Evolutionary conservation across 2,113 vertebrate species (phyloP).

Genomic region (Chlorocebus sabaeus): DNA sequence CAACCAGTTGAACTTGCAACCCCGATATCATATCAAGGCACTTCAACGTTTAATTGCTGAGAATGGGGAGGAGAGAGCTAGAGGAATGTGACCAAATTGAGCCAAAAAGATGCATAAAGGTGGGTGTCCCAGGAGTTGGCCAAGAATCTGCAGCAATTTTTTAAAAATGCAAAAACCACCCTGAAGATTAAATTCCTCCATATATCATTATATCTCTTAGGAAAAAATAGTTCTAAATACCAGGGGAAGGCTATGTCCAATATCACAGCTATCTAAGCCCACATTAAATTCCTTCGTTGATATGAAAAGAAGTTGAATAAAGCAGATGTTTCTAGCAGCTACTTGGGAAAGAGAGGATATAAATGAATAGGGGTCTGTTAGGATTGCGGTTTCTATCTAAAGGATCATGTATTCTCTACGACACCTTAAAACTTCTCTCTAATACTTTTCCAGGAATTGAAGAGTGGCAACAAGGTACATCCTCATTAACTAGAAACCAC

Average conservation of each 20-base stretch:
- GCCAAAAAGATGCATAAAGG: slow-evolving; percentile 65
- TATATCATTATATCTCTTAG: slow-evolving; percentile 36
- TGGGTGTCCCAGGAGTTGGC: slow-evolving; percentile 47
- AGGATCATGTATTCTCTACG: background rate
- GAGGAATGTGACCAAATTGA: slow-evolving; percentile 54
- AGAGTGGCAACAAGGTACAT: background rate
- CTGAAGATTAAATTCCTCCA: slow-evolving; percentile 42
- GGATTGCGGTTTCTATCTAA: background rate
- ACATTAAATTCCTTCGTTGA: slow-evolving; percentile 44
- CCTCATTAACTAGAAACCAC: slow-evolving; percentile 39
- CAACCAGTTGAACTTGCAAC: slow-evolving; percentile 67
- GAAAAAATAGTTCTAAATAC: slow-evolving; percentile 51
- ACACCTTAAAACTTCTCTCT: background rate
- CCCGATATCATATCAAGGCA: slow-evolving; percentile 57
- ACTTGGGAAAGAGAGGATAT: background rate
- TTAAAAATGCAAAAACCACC: slow-evolving; percentile 24
- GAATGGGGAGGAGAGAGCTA: slow-evolving; percentile 36
- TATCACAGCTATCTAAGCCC: slow-evolving; percentile 23
- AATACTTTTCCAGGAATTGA: slow-evolving; percentile 27
- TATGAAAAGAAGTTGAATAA: slow-evolving; percentile 30
- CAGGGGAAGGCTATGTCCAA: slow-evolving; percentile 35
- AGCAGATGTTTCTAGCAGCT: slow-evolving; percentile 47
- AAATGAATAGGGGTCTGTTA: slow-evolving; percentile 35
- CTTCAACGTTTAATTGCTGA: slow-evolving; percentile 54
- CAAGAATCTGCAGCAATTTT: slow-evolving; percentile 49